These are phyloP conservation scores for Trinectes maculatus DNA, from an alignment of 2,113 vertebrate species.

Conservation along the genomic window DNA sequence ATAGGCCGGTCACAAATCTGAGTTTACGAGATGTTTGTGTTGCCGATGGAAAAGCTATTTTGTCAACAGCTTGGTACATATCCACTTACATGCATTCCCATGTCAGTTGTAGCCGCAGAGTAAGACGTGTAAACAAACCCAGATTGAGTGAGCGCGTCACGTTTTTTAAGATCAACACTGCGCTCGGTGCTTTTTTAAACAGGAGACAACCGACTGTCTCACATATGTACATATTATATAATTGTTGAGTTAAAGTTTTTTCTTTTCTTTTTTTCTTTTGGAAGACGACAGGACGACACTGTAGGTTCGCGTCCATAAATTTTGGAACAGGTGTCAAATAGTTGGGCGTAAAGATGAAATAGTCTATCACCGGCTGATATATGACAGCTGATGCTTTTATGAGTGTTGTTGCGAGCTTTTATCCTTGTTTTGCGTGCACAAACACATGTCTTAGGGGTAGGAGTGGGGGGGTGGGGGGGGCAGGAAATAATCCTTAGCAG, in stretches of 20 bases:
- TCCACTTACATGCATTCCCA: conserved; percentile 70
- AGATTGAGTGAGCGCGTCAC: conserved; percentile 62
- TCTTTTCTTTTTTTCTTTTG: not conserved
- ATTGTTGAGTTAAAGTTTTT: conserved; percentile 31
- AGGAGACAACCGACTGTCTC: conserved; percentile 12
- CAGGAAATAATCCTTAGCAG: conserved; percentile 76
- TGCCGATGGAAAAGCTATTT: conserved; percentile 58
- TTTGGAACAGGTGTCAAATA: conserved; percentile 75
- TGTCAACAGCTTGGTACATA: conserved; percentile 69
- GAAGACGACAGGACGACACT: conserved; percentile 10
- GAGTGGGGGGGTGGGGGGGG: conserved; percentile 44
- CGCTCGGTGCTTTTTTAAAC: conserved; percentile 14
- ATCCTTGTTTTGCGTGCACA: conserved; percentile 71
- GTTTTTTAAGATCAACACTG: conserved; percentile 37
- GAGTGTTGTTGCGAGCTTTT: conserved; percentile 70
- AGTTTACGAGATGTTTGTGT: conserved; percentile 65
- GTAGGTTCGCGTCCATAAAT: conserved; percentile 47
- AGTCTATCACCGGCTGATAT: conserved; percentile 64
- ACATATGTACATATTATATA: conserved; percentile 20
- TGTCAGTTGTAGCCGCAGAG: conserved; percentile 66
- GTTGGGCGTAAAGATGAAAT: conserved; percentile 73
- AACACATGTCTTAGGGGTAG: conserved; percentile 70
- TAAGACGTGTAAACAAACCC: conserved; percentile 68
- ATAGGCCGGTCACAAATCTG: conserved; percentile 58
- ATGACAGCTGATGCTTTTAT: conserved; percentile 75